Base-by-base conservation (phyloP, 2,888 invertebrate genomes). In the Lissonota sp. region DNA sequence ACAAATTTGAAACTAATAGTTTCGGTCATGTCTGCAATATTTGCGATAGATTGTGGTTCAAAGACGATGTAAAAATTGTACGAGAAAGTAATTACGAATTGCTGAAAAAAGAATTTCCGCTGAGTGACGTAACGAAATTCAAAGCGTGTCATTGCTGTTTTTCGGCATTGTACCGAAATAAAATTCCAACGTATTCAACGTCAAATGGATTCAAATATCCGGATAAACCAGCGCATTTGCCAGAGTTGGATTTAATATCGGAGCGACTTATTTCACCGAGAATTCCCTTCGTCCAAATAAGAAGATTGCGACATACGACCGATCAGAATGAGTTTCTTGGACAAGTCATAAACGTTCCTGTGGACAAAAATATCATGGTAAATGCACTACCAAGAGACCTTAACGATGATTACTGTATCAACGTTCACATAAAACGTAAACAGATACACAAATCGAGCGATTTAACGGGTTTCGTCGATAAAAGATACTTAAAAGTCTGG, bases 281-380 rank as follows among this genome's bases (percentile, higher is more conserved):
- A 62, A 67, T 80, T 73, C 88, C 83, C 76, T 87, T 84, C 81
- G 87, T 87, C 86, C 86, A 83, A 76, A 84, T 85, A 51, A 58
- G 86, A 64, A 60, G 86, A 60, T 73, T 86, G 67, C 78, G 86
- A 26, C 85, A 88, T 83, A 57, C 86, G 63, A 26, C 1, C 26
- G 86, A 86, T 42, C 84, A 84, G 60, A 86, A 81, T 60, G 86
- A 84, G 63, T 86, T 87, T 57, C 72, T 80, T 37, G 87, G 87
- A 6, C 89, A 88, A 72, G 74, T 88, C 0, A 88, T 88, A 6
- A 89, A 89, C 83, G 85, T 89, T 46, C 88, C 88, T 46, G 81
- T 87, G 6, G 75, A 79, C 26, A 83, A 86, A 7, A 73, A 87
- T 64, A 86, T 72, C 55, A 87, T 88, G 87, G 85, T 88, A 7